A percentile compares a stretch with the other conserved stretches of the same genome.
Evolutionary conservation across 1,140 invertebrate species (phyloP).

Genomic region (Drosophila oshimai): DNA sequence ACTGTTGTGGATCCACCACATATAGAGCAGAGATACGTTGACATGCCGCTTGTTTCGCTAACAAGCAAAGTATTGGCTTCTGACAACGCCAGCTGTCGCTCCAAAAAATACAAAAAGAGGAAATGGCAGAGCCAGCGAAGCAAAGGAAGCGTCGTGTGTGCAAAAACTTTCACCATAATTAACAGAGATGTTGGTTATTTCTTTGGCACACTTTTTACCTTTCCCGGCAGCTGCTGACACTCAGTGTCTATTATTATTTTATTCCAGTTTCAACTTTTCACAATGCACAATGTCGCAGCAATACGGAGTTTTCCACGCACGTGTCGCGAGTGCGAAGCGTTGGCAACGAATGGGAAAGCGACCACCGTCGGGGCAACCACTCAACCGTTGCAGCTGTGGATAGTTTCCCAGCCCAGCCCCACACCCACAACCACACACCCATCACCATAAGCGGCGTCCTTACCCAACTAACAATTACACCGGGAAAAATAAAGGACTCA

Average conservation of each 20-base stretch:
- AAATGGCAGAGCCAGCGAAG: conserved; percentile 51
- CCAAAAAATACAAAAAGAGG: conserved; percentile 35
- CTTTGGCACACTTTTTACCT: conserved; percentile 74
- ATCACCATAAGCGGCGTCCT: conserved; percentile 69
- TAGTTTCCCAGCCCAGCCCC: conserved; percentile 29
- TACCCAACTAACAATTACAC: conserved; percentile 36
- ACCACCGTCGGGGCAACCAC: conserved; percentile 24
- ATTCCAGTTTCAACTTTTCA: conserved; percentile 63
- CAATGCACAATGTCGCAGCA: conserved; percentile 42
- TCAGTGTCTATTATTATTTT: conserved; percentile 46
- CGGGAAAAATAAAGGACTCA: background rate
- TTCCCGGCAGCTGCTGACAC: conserved; percentile 58
- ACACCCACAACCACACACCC: conserved; percentile 6
- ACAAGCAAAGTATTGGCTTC: conserved; percentile 48
- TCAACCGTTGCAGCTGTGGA: conserved; percentile 53
- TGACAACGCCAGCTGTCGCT: conserved; percentile 66
- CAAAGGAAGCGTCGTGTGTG: conserved; percentile 39
- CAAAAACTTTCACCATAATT: conserved; percentile 78
- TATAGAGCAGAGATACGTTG: conserved; percentile 17
- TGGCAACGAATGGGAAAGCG: conserved; percentile 62
- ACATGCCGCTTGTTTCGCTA: conserved; percentile 46
- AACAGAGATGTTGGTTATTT: conserved; percentile 80
- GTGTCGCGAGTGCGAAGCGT: conserved; percentile 65
- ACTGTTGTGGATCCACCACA: conserved; percentile 23
- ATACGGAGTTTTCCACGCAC: conserved; percentile 63